Evolutionary conservation across 2,113 vertebrate genomes (phyloP).

Genomic region (Balaeniceps rex): DNA sequence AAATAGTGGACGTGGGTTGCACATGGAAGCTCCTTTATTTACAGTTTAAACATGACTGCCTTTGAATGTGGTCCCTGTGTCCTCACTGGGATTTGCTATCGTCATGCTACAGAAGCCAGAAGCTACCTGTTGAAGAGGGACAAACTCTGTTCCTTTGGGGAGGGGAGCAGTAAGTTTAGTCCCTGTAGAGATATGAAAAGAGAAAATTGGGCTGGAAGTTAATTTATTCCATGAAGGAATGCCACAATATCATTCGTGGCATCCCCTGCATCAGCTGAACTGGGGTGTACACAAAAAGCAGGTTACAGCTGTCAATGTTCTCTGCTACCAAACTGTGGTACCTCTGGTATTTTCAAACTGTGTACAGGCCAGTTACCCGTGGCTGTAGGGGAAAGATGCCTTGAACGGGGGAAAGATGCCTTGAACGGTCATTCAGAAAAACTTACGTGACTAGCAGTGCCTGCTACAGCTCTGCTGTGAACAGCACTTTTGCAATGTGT

Average conservation of each 20-base stretch:
- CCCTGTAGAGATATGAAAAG: neutral
- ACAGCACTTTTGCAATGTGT: neutral
- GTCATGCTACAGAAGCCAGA: neutral
- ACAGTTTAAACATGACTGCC: neutral
- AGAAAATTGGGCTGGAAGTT: neutral
- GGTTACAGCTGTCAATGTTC: neutral
- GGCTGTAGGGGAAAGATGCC: neutral
- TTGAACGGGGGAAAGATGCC: neutral
- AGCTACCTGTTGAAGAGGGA: neutral
- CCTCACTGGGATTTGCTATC: neutral
- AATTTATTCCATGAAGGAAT: neutral
- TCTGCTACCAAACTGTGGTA: neutral
- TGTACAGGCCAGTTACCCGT: neutral
- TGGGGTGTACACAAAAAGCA: neutral
- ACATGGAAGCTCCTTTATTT: neutral
- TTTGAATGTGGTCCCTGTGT: neutral
- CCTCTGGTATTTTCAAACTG: neutral
- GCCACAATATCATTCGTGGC: neutral
- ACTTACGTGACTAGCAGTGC: neutral
- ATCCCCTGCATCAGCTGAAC: neutral
- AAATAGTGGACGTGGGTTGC: neutral
- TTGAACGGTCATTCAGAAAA: neutral
- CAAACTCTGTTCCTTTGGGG: neutral
- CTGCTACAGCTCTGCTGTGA: neutral
- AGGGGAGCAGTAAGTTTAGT: neutral